Evolutionary conservation across 1,140 invertebrate genomes (phyloP), one percentile per base, ranked within the genome.

Genomic region (Drosophila parvula): DNA sequence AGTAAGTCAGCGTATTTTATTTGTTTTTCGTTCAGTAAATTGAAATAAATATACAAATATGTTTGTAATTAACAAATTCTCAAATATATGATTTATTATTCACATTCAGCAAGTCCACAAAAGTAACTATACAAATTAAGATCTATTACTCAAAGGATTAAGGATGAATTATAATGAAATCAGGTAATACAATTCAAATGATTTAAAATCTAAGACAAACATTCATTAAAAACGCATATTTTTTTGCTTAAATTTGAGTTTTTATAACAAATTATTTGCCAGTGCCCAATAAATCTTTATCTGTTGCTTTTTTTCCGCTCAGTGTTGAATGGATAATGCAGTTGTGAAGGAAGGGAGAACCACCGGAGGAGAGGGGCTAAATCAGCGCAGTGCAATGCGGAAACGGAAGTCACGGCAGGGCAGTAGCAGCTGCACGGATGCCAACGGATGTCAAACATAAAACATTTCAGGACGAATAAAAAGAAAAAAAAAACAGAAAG

Each of bases 371-470:
- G n/a, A 40, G 44, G 27, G 32, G n/a, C n/a, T 53, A 38, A 53
- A 53, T 38, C 51, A 62, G 51, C 45, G 75, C 74, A 74, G 43
- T 64, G 45, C 34, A 44, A 55, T 47, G 56, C 74, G 81, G 81
- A 84, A 84, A 65, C 82, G 81, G 81, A 85, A 85, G 74, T 44
- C 63, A 69, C 67, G 77, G 59, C 64, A 56, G 69, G 44, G 47
- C 47, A 16, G 47, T 9, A 16, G 34, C 47, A 50, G 48, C 48
- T 14, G 30, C 69, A 62, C 63, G 58, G 63, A 69, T 67, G 64
- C 65, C 53, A 73, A 47, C 79, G 79, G 79, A 81, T 81, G 79
- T 59, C 79, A 71, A 67, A 65, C 67, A 81, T 71, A 64, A 64
- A 77, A 61, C 73, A 79, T 59, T 79, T 65, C 55, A 79, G 58